Conservation (phyloP, 2,888 invertebrate species). For the Drosophila prostipennis region DNA sequence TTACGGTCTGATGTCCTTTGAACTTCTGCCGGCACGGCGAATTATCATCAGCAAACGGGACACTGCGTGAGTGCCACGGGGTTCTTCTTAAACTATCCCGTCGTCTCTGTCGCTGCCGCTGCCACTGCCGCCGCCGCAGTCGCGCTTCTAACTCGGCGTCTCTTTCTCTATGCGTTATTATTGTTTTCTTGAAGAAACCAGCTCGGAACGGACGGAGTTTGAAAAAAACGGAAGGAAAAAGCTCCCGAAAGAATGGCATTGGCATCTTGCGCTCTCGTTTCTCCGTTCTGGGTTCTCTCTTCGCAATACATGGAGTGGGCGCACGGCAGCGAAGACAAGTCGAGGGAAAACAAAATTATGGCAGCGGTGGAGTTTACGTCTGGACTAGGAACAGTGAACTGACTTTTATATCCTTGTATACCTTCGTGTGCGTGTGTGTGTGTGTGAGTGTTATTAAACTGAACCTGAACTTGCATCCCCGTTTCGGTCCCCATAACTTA, state of each 20-base stretch:
- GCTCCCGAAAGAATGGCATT: constrained; percentile 45
- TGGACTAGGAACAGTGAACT: constrained; percentile 41
- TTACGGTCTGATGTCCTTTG: constrained; percentile 82
- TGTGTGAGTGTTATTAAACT: constrained; percentile 21
- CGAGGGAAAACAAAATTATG: constrained; percentile 33
- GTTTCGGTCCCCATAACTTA: constrained; percentile 33
- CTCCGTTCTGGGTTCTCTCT: constrained; percentile 30
- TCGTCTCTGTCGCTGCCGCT: constrained; percentile 1
- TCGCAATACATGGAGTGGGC: constrained; percentile 3
- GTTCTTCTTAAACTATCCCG: constrained; percentile 58
- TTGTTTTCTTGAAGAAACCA: constrained; percentile 77
- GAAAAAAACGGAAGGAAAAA: constrained; percentile 38
- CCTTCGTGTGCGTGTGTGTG: not conserved
- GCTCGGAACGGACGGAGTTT: constrained; percentile 66
- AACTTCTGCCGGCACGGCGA: constrained; percentile 79
- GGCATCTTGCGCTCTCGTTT: constrained; percentile 44
- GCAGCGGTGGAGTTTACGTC: constrained; percentile 37
- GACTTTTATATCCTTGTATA: constrained; percentile 15
- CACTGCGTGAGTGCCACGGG: constrained; percentile 65
- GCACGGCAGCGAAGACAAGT: constrained; percentile 26
- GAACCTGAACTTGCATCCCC: constrained; percentile 55
- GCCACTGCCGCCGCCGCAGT: constrained; percentile 11
- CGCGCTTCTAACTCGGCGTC: constrained; percentile 55
- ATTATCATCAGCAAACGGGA: constrained; percentile 81
- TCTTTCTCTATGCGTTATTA: constrained; percentile 64